Base-by-base conservation (phyloP, 2,888 invertebrate genomes). In the Beris chalybata region DNA sequence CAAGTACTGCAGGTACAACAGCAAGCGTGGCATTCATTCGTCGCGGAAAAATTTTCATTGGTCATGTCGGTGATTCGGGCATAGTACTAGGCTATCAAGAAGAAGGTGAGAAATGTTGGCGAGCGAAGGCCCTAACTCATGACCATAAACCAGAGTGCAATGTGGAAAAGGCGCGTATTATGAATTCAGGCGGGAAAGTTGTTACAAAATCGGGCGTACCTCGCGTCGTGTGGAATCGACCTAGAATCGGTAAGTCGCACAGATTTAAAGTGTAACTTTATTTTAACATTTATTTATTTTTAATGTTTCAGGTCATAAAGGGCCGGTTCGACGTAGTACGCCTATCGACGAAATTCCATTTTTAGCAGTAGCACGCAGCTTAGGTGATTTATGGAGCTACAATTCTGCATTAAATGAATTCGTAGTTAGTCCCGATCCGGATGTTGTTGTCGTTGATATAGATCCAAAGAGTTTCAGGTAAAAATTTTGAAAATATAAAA, bases 11-110 rank as follows among this genome's bases (percentile, higher is more conserved):
- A 0, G 98, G 98, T 5, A 97, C 97, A 1, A 98, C 98, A 5
- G 97, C 97, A 32, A 97, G 95, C 76, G 89, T 97, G 66, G 96
- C 95, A 4, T 96, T 98, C 78, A 94, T 99, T 74, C 86, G 95
- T 67, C 87, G 91, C 71, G 92, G 94, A 45, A 97, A 97, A 85
- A 90, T 98, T 73, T 98, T 97, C 76, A 91, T 95, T 68, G 98
- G 97, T 3, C 98, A 98, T 83, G 97, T 98, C 2, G 98, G 98
- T n/a, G 98, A 98, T 82, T 97, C 97, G 0, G 95, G 92, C 31
- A 95, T 99, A 75, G 91, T 95, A 11, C 83, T 96, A 58, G 95
- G 94, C 22, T 90, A 89, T 78, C 89, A 91, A 77, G 88, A 89
- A 72, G 86, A 88, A 72, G 86, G 86, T 70, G 85, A 87, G 72